Conservation (phyloP, 2,888 invertebrate species). For the Exocentrus adspersus region DNA sequence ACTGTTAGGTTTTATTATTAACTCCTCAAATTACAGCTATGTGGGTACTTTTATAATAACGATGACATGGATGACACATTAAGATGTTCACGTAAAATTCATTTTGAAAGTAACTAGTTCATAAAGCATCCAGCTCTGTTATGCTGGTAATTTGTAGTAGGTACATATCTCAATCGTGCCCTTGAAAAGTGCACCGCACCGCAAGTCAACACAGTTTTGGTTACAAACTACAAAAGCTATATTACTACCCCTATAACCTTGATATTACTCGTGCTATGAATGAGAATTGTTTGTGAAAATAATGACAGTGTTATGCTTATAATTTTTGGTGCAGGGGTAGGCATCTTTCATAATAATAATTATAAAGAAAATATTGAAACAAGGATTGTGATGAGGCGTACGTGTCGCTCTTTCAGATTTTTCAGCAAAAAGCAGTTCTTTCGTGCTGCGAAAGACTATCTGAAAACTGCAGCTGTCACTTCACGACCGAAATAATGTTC, state of each 20-base stretch:
- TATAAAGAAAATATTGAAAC: no score
- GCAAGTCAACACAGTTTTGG: background rate
- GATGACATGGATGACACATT: no score
- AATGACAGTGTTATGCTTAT: background rate
- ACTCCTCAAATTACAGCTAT: background rate
- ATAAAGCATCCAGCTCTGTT: no score
- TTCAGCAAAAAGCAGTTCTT: background rate
- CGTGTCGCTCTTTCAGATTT: background rate
- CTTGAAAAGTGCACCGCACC: background rate
- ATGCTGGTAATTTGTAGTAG: no score
- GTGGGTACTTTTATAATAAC: no score
- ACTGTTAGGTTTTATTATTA: no score
- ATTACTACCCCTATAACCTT: background rate
- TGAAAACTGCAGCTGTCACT: conserved; percentile 26
- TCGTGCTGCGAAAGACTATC: conserved; percentile 6
- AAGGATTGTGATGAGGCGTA: no score
- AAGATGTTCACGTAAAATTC: no score
- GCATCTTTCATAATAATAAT: background rate
- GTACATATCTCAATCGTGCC: background rate
- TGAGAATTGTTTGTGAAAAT: background rate
- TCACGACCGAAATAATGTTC: conserved; percentile 23
- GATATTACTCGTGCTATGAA: background rate
- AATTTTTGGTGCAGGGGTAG: no score
- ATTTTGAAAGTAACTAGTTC: no score
- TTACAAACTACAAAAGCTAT: background rate